phyloP scores from a whole-genome alignment of 2,113 vertebrate species.

The Antennarius striatus region DNA sequence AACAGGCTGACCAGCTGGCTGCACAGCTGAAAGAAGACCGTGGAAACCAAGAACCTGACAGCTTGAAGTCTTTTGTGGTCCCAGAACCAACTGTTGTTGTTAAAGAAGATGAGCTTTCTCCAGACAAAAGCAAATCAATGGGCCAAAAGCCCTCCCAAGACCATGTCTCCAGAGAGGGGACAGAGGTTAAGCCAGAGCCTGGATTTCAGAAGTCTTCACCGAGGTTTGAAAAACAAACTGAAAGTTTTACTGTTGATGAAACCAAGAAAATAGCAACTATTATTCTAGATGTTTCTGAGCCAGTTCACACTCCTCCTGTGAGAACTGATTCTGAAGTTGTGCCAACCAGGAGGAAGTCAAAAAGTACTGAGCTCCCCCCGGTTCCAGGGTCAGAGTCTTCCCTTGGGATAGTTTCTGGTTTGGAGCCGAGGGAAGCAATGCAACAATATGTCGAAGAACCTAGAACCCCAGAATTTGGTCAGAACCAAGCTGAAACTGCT shows the following conservation, averaged over 20 bases:
- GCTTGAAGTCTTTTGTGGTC: too few relatives aligned
- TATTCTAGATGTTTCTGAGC: slow-evolving; percentile 1
- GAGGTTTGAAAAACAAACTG: background rate
- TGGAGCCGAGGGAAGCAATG: background rate
- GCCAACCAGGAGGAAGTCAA: slow-evolving; percentile 2
- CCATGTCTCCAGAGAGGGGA: background rate
- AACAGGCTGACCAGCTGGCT: too few relatives aligned
- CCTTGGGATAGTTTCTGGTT: background rate
- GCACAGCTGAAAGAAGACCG: too few relatives aligned
- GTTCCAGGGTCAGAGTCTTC: background rate
- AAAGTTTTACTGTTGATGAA: background rate
- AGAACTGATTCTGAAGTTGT: background rate
- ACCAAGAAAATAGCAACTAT: background rate
- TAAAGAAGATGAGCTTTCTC: background rate
- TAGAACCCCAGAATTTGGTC: background rate
- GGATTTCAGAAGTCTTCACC: background rate
- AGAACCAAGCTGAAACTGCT: background rate
- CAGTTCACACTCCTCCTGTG: background rate
- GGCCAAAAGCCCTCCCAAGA: background rate
- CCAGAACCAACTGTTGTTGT: background rate
- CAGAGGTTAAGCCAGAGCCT: background rate
- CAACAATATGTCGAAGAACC: slow-evolving; percentile 2
- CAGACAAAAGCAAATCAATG: background rate
- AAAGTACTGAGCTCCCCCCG: slow-evolving; percentile 12
- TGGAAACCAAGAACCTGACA: too few relatives aligned